Evolutionary conservation across 2,888 invertebrate genomes (phyloP).

Genomic region (Drosophila kanekoi): DNA sequence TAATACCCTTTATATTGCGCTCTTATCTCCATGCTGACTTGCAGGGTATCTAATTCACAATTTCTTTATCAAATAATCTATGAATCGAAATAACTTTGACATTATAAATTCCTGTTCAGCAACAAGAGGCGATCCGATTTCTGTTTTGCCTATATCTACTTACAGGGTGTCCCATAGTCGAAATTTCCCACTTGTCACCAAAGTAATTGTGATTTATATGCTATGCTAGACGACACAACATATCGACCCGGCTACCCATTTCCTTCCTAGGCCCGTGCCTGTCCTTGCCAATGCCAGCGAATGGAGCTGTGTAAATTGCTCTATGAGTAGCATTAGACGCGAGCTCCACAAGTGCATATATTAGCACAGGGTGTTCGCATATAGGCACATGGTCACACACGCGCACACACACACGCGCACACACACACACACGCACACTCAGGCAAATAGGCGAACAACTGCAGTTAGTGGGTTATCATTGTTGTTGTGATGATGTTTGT

Average conservation of each 20-base stretch:
- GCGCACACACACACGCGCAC: conserved; percentile 1
- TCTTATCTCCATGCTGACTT: no score
- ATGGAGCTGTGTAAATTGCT: conserved; percentile 52
- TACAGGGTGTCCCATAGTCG: conserved; percentile 1
- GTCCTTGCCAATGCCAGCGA: conserved; percentile 30
- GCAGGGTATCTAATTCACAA: neutral
- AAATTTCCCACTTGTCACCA: neutral
- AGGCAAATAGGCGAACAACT: conserved; percentile 28
- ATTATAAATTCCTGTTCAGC: no score
- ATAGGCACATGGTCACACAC: neutral
- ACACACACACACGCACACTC: conserved; percentile 4
- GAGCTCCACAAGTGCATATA: conserved; percentile 54
- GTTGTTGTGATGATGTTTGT: conserved; percentile 18
- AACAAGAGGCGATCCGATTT: neutral
- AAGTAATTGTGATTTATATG: conserved; percentile 23
- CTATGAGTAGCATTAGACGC: conserved; percentile 39
- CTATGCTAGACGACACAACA: conserved; percentile 13
- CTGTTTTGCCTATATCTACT: no score
- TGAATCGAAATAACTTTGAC: no score
- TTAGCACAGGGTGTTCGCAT: conserved; percentile 34
- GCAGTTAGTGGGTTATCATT: conserved; percentile 43
- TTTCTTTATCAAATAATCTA: no score
- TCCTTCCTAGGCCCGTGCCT: conserved; percentile 1
- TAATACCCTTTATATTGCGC: conserved; percentile 14
- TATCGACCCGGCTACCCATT: conserved; percentile 16